A percentile compares a stretch with the other conserved stretches of the same genome.
These are phyloP conservation scores for Pao palembangensis DNA, from an alignment of 2,113 vertebrate genomes.

Conservation along the genomic window DNA sequence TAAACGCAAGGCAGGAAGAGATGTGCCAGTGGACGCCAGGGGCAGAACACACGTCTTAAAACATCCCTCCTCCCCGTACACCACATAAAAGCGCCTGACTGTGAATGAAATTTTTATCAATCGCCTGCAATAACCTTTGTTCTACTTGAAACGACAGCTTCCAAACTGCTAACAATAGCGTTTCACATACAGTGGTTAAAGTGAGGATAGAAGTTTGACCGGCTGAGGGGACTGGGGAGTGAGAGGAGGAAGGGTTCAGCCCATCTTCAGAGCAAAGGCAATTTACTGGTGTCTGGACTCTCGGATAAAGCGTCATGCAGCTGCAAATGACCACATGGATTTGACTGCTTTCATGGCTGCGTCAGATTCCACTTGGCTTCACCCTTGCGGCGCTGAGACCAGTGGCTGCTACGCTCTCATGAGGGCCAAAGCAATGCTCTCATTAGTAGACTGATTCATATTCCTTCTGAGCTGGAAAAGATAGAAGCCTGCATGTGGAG, in stretches of 20 bases:
- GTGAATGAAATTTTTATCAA: constrained; percentile 78
- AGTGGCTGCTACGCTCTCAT: constrained; percentile 46
- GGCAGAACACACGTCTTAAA: constrained; percentile 72
- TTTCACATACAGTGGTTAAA: constrained; percentile 61
- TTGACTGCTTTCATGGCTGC: constrained; percentile 53
- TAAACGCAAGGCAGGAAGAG: constrained; percentile 73
- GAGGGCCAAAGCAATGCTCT: constrained; percentile 55
- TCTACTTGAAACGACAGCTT: constrained; percentile 72
- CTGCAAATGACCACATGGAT: constrained; percentile 71
- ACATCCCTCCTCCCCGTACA: constrained; percentile 61
- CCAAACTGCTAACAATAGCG: constrained; percentile 76
- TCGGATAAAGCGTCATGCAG: constrained; percentile 60
- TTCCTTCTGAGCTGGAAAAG: constrained; percentile 62
- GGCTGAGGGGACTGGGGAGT: constrained; percentile 5
- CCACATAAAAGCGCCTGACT: constrained; percentile 73
- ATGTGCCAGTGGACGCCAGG: constrained; percentile 68
- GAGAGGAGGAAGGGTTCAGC: constrained; percentile 3
- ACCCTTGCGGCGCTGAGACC: constrained; percentile 40
- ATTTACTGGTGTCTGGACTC: constrained; percentile 70
- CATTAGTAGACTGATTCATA: constrained; percentile 68
- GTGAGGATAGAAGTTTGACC: constrained; percentile 29
- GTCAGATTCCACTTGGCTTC: constrained; percentile 54
- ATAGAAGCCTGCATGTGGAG: constrained; percentile 59
- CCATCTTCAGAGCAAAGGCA: constrained; percentile 55
- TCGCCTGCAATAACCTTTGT: constrained; percentile 76